Evolutionary conservation across 2,888 invertebrate genomes (phyloP).

Genomic region (Piscicola geometra): DNA sequence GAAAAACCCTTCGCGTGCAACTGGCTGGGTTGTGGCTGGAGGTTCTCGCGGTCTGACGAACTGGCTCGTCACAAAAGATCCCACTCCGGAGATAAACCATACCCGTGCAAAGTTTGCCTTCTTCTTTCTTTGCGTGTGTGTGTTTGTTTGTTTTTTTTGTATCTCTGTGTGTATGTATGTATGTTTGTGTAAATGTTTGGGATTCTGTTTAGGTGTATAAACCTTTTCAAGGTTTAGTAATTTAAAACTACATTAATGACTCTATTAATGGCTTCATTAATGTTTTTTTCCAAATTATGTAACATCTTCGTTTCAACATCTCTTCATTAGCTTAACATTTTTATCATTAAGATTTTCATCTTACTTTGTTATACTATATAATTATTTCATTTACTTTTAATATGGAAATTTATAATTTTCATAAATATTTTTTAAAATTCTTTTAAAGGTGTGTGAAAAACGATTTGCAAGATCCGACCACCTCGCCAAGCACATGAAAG

Average conservation of each 20-base stretch:
- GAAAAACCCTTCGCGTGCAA: constrained; percentile 61
- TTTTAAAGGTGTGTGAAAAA: constrained; percentile 66
- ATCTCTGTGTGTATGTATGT: constrained; percentile 7
- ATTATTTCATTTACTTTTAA: no score
- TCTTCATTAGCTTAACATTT: no score
- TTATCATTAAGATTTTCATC: no score
- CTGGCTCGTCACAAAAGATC: constrained; percentile 83
- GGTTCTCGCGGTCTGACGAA: constrained; percentile 89
- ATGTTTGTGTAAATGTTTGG: constrained; percentile 3
- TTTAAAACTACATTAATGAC: no score
- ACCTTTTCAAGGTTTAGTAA: neutral
- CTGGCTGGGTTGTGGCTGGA: constrained; percentile 77
- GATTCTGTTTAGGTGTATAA: neutral
- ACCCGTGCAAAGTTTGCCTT: constrained; percentile 70
- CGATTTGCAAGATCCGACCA: constrained; percentile 89
- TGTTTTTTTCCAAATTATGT: no score
- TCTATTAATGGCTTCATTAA: no score
- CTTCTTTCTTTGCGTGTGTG: neutral
- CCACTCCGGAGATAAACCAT: constrained; percentile 92
- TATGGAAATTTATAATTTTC: neutral
- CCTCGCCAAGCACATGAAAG: constrained; percentile 78
- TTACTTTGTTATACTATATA: no score
- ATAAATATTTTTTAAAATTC: neutral
- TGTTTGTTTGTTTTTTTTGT: neutral
- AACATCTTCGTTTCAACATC: no score